Percentiles rank a stretch among this genome's conserved stretches.
phyloP scores from a whole-genome alignment of 1,140 invertebrate genomes.

The Cotesia typhae region DNA sequence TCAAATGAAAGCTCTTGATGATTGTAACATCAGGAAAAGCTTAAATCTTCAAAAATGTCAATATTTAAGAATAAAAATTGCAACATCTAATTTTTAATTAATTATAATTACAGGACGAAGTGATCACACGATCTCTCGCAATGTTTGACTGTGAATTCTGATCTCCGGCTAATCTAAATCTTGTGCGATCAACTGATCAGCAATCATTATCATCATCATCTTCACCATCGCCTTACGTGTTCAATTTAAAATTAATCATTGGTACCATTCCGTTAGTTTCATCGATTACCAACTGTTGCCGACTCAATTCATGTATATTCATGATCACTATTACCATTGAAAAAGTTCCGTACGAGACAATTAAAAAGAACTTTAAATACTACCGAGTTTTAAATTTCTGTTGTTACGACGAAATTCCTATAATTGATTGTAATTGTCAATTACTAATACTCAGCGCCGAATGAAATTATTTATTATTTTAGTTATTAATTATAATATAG shows the following conservation, averaged over 20 bases:
- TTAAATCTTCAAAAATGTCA: too few species aligned
- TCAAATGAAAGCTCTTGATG: too few species aligned
- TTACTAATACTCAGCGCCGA: too few species aligned
- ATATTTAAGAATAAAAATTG: too few species aligned
- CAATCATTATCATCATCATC: slow-evolving; percentile 37
- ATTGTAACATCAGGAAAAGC: too few species aligned
- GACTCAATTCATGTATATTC: slow-evolving; percentile 34
- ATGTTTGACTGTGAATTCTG: slow-evolving; percentile 84
- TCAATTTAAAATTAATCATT: slow-evolving; percentile 51
- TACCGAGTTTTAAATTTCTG: too few species aligned
- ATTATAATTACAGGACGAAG: slow-evolving; percentile 71
- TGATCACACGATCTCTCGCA: slow-evolving; percentile 82
- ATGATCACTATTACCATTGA: slow-evolving; percentile 10
- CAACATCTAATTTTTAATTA: too few species aligned
- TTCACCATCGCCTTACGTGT: slow-evolving; percentile 44
- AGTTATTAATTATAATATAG: background rate
- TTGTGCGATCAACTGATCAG: slow-evolving; percentile 40
- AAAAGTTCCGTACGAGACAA: background rate
- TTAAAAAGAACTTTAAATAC: too few species aligned
- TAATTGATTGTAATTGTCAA: too few species aligned
- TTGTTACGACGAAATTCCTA: too few species aligned
- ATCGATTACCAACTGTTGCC: slow-evolving; percentile 47
- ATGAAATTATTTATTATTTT: background rate
- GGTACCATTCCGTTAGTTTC: slow-evolving; percentile 49
- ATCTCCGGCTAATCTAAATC: slow-evolving; percentile 64